Conservation (phyloP, 1,140 invertebrate species). For the Ooceraea biroi region DNA sequence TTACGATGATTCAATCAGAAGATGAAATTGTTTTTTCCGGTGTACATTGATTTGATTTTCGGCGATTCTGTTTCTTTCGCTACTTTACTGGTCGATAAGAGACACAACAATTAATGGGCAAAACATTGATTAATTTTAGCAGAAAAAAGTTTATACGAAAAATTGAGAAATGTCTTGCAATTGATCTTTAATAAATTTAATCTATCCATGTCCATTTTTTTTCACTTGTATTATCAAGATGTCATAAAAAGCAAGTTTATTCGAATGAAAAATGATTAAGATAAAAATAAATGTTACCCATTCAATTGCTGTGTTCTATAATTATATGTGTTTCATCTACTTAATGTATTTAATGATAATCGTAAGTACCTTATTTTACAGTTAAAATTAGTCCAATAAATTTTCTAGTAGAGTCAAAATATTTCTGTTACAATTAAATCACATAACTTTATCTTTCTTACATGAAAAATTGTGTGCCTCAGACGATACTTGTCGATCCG, state of each 20-base stretch:
- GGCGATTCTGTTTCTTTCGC: slow-evolving; percentile 38
- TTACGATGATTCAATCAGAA: slow-evolving; percentile 19
- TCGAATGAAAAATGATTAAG: neutral
- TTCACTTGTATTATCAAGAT: neutral
- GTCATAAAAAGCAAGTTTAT: neutral
- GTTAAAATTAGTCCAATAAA: neutral
- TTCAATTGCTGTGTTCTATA: slow-evolving; percentile 28
- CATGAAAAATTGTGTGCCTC: slow-evolving; percentile 39
- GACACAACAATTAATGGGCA: slow-evolving; percentile 38
- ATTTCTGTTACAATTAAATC: slow-evolving; percentile 30
- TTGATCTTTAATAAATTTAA: neutral
- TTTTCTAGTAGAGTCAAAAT: neutral
- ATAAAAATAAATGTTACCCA: slow-evolving; percentile 8
- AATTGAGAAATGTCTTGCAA: neutral
- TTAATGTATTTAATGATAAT: neutral
- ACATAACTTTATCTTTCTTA: slow-evolving; percentile 27
- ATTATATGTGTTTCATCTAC: slow-evolving; percentile 37
- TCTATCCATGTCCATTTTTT: neutral
- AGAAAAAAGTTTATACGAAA: slow-evolving; percentile 5
- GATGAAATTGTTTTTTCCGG: neutral
- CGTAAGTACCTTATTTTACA: slow-evolving; percentile 25
- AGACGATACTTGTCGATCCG: slow-evolving; percentile 95
- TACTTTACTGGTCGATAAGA: slow-evolving; percentile 17
- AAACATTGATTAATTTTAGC: neutral
- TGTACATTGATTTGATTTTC: slow-evolving; percentile 12